Evolutionary conservation across 2,888 invertebrate genomes (phyloP).

Genomic region (Polyploca ridens): DNA sequence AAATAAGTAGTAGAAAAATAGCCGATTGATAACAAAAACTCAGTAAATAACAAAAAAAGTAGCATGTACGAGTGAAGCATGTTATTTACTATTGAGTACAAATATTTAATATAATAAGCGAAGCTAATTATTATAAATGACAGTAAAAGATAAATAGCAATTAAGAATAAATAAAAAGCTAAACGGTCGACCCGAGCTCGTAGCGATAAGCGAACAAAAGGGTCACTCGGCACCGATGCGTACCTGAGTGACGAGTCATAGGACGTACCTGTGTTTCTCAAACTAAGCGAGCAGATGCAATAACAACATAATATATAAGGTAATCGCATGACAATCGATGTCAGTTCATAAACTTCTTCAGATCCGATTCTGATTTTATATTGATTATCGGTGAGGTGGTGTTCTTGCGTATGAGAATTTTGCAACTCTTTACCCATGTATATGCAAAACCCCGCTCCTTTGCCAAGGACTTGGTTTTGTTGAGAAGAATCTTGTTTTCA

Average conservation of each 20-base stretch:
- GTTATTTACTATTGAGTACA: background rate
- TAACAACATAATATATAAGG: background rate
- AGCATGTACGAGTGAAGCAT: no score
- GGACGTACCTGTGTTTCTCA: background rate
- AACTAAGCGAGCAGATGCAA: background rate
- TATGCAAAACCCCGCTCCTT: constrained; percentile 24
- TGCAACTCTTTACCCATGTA: constrained; percentile 25
- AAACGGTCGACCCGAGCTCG: background rate
- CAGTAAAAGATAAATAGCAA: background rate
- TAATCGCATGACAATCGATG: no score
- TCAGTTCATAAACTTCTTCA: constrained; percentile 15
- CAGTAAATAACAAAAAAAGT: no score
- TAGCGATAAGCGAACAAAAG: constrained; percentile 4
- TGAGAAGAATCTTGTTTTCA: constrained; percentile 29
- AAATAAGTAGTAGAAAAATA: no score
- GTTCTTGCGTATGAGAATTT: constrained; percentile 27
- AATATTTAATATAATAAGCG: background rate
- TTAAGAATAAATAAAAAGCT: background rate
- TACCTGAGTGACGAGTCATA: background rate
- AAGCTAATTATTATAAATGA: background rate
- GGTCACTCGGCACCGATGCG: background rate
- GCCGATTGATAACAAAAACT: no score
- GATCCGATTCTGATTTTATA: constrained; percentile 22
- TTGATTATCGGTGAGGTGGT: constrained; percentile 19
- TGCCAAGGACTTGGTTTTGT: constrained; percentile 24